These are phyloP conservation scores for Lasioglossum morio DNA, from an alignment of 2,888 invertebrate species.

Conservation along the genomic window DNA sequence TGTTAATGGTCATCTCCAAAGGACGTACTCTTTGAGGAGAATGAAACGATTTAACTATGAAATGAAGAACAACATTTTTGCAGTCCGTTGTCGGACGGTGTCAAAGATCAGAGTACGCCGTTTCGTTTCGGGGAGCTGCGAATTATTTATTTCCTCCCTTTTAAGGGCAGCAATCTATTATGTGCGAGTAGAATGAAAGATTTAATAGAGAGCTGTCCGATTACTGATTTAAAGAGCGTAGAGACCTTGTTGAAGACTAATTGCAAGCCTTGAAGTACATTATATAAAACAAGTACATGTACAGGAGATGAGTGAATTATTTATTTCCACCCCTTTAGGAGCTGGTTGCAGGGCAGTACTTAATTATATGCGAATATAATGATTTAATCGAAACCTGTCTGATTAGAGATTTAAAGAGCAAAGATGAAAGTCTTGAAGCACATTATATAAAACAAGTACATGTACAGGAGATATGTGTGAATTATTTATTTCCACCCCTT, in stretches of 20 bases:
- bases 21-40: neutral
- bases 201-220: neutral
- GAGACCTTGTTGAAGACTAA: too few species aligned
- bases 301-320: neutral
- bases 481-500: constrained; percentile 8
- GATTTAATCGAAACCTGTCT: neutral
- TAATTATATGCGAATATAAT: neutral
- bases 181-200: neutral
- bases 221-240: neutral
- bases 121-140: constrained; percentile 3
- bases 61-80: neutral
- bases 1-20: neutral
- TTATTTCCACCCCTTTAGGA: neutral
- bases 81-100: neutral
- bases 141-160: constrained; percentile 26
- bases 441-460: too few species aligned
- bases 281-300: too few species aligned
- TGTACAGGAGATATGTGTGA: too few species aligned
- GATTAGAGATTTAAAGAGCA: neutral
- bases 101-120: neutral
- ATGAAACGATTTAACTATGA: too few species aligned
- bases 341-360: neutral
- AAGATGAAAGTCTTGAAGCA: neutral
- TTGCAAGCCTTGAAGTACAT: too few species aligned
- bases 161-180: neutral